These are phyloP conservation scores for Pseudomyrmex gracilis DNA, from an alignment of 1,140 invertebrate species.

Conservation along the genomic window DNA sequence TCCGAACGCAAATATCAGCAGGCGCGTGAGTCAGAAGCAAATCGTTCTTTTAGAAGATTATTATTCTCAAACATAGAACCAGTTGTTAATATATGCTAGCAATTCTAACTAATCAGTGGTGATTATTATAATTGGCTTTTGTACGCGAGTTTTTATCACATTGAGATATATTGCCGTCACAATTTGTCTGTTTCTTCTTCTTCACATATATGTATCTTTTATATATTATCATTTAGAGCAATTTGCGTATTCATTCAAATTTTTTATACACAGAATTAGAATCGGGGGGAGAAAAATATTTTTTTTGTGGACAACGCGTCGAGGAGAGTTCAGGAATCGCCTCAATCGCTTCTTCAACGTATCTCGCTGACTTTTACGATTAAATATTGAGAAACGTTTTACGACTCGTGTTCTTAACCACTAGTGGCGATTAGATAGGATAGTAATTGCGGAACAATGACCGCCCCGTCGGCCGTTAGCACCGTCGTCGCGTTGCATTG, in stretches of 20 bases:
- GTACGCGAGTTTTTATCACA: too few relatives aligned
- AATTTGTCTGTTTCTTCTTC: background rate
- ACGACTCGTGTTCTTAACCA: slow-evolving; percentile 61
- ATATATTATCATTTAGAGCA: background rate
- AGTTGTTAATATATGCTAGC: background rate
- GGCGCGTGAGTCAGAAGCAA: slow-evolving; percentile 18
- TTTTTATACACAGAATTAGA: too few relatives aligned
- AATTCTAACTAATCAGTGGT: background rate
- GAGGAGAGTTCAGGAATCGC: slow-evolving; percentile 63
- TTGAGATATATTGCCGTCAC: background rate
- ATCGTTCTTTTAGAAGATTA: background rate
- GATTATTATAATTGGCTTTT: background rate
- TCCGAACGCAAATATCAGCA: slow-evolving; percentile 26
- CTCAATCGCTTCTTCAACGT: slow-evolving; percentile 63
- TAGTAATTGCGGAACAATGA: slow-evolving; percentile 77
- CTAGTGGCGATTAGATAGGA: slow-evolving; percentile 74
- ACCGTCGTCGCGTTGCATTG: slow-evolving; percentile 56
- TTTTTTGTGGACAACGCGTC: slow-evolving; percentile 10
- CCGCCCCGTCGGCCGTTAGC: slow-evolving; percentile 69
- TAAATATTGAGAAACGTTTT: slow-evolving; percentile 72
- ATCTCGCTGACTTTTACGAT: slow-evolving; percentile 60
- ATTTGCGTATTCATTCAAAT: too few relatives aligned
- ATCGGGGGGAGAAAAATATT: too few relatives aligned
- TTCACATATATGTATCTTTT: background rate
- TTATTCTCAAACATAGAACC: background rate